Evolutionary conservation across 2,888 invertebrate species (phyloP).

Genomic region (Phasia obesa): DNA sequence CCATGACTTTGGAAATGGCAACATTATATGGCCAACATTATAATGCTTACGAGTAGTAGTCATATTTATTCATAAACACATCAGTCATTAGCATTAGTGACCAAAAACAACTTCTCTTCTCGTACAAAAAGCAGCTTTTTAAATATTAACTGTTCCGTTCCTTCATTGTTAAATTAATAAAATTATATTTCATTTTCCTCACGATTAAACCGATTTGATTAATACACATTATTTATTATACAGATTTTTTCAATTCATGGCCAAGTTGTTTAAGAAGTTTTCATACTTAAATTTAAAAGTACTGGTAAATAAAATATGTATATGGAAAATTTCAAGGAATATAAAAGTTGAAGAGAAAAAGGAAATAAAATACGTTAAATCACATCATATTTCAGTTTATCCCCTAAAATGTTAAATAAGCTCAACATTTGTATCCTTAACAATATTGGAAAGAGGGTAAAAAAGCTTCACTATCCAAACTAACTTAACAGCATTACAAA

Average conservation of each 20-base stretch:
- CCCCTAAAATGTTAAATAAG: constrained; percentile 35
- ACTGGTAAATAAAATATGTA: neutral
- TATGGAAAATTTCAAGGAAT: no score
- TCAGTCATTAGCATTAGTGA: no score
- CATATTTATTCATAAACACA: no score
- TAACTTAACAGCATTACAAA: constrained; percentile 38
- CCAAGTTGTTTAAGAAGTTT: constrained; percentile 19
- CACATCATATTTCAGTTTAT: constrained; percentile 67
- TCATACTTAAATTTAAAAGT: neutral
- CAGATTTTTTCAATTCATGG: neutral
- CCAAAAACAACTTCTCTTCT: no score
- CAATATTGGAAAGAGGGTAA: neutral
- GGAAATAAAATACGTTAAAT: constrained; percentile 59
- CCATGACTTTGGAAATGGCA: no score
- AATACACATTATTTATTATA: constrained; percentile 51
- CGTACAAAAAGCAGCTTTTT: no score
- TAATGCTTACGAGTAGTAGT: no score
- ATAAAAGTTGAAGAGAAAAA: neutral
- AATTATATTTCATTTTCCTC: constrained; percentile 28
- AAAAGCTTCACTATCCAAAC: neutral
- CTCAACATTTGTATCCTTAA: constrained; percentile 27
- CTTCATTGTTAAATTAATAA: neutral
- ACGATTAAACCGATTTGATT: constrained; percentile 54
- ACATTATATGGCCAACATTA: no score
- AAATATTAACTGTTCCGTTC: no score